Percentiles rank a stretch among this genome's conserved stretches.
Conservation (phyloP, 2,797 vertebrate species). For the Oryzias dopingdopingensis region DNA sequence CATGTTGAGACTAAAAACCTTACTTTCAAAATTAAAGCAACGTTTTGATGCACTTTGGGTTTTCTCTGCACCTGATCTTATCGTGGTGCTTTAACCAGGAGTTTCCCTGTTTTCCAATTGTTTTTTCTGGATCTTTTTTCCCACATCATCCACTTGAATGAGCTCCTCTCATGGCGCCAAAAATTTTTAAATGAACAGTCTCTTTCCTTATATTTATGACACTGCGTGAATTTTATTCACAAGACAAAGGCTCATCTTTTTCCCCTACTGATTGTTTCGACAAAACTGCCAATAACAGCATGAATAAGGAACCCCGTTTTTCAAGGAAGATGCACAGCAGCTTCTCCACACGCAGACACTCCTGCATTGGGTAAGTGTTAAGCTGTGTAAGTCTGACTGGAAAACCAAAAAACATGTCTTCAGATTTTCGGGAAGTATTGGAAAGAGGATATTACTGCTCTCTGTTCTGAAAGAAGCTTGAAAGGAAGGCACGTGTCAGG, state of each 20-base stretch:
- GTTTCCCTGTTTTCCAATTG: no score
- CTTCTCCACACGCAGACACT: slow-evolving; percentile 78
- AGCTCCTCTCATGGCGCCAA: no score
- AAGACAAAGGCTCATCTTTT: slow-evolving; percentile 29
- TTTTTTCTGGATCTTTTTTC: no score
- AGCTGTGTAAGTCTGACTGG: background rate
- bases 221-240: no score
- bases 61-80: no score
- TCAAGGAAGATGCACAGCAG: slow-evolving; percentile 72
- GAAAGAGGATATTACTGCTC: background rate
- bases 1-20: slow-evolving; percentile 22
- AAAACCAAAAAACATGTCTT: background rate
- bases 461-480: background rate
- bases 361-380: slow-evolving; percentile 80
- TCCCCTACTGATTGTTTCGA: slow-evolving; percentile 31
- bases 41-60: slow-evolving; percentile 11
- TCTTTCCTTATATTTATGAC: no score
- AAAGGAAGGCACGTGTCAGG: no score
- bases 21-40: background rate
- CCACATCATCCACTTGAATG: no score
- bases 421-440: background rate
- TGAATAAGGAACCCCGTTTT: slow-evolving; percentile 79
- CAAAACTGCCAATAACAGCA: slow-evolving; percentile 48
- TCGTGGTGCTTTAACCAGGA: no score
- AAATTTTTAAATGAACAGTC: no score